phyloP scores from a whole-genome alignment of 2,113 vertebrate species.

The Aldabrachelys gigantea region DNA sequence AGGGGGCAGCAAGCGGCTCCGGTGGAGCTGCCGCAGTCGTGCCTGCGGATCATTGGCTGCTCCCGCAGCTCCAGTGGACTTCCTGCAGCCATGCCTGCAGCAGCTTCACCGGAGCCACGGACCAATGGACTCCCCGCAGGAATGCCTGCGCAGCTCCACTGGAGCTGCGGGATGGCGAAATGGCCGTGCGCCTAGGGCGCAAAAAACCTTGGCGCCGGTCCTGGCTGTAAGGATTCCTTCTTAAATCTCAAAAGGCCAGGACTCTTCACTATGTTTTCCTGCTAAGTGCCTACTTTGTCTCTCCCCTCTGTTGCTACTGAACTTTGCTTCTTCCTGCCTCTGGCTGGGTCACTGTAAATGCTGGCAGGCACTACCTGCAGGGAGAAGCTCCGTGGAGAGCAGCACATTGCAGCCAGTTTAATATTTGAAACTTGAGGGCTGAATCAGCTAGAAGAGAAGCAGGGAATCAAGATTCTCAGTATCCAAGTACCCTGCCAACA shows the following conservation, averaged over 20 bases:
- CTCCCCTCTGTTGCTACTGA: not conserved
- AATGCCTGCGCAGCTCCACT: no score
- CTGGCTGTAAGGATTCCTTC: not conserved
- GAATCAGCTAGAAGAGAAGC: not conserved
- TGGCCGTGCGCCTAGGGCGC: no score
- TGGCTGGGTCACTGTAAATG: not conserved
- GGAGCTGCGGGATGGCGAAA: no score
- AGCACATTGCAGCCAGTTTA: not conserved
- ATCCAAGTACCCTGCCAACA: not conserved
- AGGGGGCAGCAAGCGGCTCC: no score
- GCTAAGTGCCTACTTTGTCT: not conserved
- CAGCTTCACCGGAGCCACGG: no score
- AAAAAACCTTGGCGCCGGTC: no score
- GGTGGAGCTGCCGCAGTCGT: no score
- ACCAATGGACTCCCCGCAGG: no score
- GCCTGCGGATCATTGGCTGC: no score
- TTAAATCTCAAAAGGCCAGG: not conserved
- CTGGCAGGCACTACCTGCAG: not conserved
- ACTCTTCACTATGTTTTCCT: not conserved
- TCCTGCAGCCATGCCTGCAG: no score
- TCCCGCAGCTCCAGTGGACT: no score
- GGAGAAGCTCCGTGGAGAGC: not conserved
- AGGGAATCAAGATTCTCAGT: not conserved
- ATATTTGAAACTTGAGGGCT: conserved; percentile 22
- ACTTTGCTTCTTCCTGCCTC: not conserved